These are phyloP conservation scores for Neotoxoptera formosana DNA, from an alignment of 1,140 invertebrate species.

Conservation along the genomic window DNA sequence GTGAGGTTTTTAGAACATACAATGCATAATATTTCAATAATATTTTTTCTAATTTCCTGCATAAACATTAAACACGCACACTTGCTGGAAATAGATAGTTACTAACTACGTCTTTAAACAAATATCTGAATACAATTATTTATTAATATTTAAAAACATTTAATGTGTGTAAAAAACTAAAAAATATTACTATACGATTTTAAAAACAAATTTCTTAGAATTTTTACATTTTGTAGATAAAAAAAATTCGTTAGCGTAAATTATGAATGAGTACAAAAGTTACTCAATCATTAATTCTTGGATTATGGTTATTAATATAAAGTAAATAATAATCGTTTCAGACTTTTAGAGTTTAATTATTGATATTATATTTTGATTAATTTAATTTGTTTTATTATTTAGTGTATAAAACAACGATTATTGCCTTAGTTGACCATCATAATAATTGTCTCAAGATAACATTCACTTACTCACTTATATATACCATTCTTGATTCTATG, in stretches of 20 bases:
- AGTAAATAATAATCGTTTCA: not conserved
- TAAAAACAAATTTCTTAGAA: not conserved
- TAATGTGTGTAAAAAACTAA: not conserved
- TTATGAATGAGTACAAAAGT: constrained; percentile 7
- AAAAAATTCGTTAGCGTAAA: not conserved
- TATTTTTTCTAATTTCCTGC: not conserved
- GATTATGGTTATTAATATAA: not conserved
- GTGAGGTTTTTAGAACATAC: not conserved
- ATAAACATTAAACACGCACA: not conserved
- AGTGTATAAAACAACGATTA: not conserved
- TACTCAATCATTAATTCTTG: not conserved
- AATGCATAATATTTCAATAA: not conserved
- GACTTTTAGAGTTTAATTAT: not conserved
- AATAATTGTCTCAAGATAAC: not conserved
- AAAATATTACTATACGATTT: not conserved
- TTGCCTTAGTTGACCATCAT: not conserved
- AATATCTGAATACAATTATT: not conserved
- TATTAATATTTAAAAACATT: constrained; percentile 4
- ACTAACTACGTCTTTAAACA: not conserved
- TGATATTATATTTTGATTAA: not conserved
- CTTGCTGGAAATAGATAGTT: not conserved
- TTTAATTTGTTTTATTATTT: not conserved
- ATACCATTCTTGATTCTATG: not conserved
- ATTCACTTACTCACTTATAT: not conserved
- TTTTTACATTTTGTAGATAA: not conserved